Evolutionary conservation across 2,797 vertebrate species (phyloP).

Genomic region (Pelochelys cantorii): DNA sequence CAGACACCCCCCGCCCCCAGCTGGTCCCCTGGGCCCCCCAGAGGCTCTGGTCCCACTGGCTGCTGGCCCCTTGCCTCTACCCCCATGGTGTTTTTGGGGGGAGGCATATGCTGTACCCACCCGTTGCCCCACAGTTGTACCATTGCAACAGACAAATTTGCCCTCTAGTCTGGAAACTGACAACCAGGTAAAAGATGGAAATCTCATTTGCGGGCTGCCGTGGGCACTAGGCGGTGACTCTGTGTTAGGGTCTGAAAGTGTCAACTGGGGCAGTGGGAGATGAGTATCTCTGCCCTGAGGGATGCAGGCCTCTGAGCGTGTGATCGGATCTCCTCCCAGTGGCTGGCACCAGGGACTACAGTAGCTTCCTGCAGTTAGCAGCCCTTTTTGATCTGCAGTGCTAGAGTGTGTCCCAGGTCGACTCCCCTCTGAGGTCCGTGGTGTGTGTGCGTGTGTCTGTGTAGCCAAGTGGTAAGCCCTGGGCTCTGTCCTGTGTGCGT

Average conservation of each 20-base stretch:
- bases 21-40: too few species aligned
- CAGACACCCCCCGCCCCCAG: too few species aligned
- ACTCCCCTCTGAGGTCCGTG: not conserved
- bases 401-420: not conserved
- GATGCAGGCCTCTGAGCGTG: not conserved
- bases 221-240: not conserved
- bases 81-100: too few species aligned
- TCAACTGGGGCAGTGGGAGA: not conserved
- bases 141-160: not conserved
- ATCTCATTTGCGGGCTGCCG: not conserved
- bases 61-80: too few species aligned
- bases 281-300: too few species aligned
- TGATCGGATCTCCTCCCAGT: not conserved
- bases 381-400: not conserved
- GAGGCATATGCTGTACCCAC: too few species aligned
- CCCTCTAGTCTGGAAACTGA: not conserved
- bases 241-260: not conserved
- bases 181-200: not conserved
- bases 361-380: not conserved
- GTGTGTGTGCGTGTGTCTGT: constrained; percentile 2
- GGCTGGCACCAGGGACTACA: not conserved
- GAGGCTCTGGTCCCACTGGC: too few species aligned
- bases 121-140: not conserved
- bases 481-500: constrained; percentile 52
- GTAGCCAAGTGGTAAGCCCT: not conserved